Conservation (phyloP, 2,797 vertebrate genomes). For the Gymnopithys bicolor region DNA sequence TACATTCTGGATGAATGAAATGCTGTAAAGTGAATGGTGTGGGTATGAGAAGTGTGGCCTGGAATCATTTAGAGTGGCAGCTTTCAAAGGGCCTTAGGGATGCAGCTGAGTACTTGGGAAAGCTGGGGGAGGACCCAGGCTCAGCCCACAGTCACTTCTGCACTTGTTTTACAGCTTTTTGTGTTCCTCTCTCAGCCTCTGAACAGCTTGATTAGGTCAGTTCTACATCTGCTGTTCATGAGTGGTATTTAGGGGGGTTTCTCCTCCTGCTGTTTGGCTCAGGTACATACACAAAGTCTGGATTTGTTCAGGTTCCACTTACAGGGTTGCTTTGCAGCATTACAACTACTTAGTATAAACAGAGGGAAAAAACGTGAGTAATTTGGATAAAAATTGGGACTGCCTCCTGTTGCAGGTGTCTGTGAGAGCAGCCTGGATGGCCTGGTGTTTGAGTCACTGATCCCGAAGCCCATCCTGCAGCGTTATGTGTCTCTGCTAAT, state of each 20-base stretch:
- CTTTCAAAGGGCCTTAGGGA: neutral
- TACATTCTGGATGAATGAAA: neutral
- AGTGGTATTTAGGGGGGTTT: neutral
- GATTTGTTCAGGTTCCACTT: neutral
- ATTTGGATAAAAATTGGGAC: neutral
- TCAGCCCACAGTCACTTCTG: neutral
- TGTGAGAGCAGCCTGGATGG: conserved; percentile 87
- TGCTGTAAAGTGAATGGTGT: neutral
- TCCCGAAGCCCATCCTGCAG: conserved; percentile 94
- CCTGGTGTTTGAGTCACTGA: conserved; percentile 92
- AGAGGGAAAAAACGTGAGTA: neutral
- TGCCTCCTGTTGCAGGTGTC: conserved; percentile 78
- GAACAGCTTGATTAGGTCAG: neutral
- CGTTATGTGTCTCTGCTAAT: conserved; percentile 91
- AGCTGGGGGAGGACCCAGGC: neutral
- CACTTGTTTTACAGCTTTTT: neutral
- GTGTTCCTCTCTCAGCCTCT: neutral
- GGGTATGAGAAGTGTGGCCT: neutral
- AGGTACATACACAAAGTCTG: neutral
- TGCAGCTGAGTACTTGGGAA: neutral
- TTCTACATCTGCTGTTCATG: neutral
- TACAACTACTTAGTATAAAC: neutral
- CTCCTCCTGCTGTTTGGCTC: neutral
- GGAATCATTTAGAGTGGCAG: neutral
- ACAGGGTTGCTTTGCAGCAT: neutral